These are phyloP conservation scores for Hyperopisus bebe DNA, from an alignment of 2,113 vertebrate species.

Conservation along the genomic window DNA sequence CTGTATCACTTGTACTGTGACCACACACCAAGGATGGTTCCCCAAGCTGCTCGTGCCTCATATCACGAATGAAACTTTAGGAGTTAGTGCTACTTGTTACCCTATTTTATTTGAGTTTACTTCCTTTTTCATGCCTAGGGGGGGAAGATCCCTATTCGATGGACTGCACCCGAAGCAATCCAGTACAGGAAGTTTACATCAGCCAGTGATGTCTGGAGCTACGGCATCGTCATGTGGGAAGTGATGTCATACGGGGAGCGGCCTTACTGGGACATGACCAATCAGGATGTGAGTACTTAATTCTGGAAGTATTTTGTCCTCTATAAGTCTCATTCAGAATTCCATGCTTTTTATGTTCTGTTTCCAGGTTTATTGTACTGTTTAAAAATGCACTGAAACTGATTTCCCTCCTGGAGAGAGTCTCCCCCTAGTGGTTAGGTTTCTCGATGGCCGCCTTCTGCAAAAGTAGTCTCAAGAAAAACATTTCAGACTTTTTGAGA, in stretches of 20 bases:
- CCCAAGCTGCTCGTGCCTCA: not conserved
- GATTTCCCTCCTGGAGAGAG: not conserved
- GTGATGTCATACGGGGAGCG: constrained; percentile 74
- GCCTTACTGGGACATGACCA: constrained; percentile 77
- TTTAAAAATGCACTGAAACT: not conserved
- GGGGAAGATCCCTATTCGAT: constrained; percentile 75
- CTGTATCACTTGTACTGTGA: not conserved
- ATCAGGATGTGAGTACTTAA: constrained; percentile 63
- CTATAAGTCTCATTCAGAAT: not conserved
- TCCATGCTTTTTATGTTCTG: not conserved
- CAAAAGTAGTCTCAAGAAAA: not conserved
- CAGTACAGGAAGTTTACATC: constrained; percentile 76
- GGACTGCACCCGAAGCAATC: constrained; percentile 72
- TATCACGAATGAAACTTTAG: not conserved
- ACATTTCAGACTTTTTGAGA: not conserved
- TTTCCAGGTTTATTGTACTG: not conserved
- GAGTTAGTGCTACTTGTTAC: not conserved
- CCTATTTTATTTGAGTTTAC: not conserved
- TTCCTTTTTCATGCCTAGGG: constrained; percentile 47
- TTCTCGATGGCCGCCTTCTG: not conserved
- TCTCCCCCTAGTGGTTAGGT: not conserved
- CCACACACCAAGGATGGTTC: not conserved
- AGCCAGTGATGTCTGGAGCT: constrained; percentile 73
- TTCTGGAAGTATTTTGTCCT: not conserved
- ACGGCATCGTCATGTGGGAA: constrained; percentile 75